Evolutionary conservation across 2,797 vertebrate species (phyloP).

Genomic region (Enteromius fasciolatus): DNA sequence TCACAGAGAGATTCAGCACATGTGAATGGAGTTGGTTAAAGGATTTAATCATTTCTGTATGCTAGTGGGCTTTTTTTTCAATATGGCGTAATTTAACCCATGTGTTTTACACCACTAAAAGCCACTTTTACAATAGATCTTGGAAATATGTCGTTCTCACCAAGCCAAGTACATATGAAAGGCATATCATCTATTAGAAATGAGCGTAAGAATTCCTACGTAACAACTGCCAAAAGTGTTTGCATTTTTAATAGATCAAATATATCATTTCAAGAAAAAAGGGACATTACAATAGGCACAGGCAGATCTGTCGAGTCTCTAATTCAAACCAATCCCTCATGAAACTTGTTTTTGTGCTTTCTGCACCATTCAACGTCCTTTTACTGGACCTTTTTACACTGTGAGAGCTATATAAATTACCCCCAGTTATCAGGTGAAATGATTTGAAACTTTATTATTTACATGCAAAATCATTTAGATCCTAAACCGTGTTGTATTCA

Average conservation of each 20-base stretch:
- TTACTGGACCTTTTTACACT: slow-evolving; percentile 20
- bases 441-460: not conserved
- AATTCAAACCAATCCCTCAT: slow-evolving; percentile 65
- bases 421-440: slow-evolving; percentile 19
- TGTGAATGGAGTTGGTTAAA: slow-evolving; percentile 32
- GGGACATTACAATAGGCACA: slow-evolving; percentile 57
- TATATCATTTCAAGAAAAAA: slow-evolving; percentile 51
- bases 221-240: slow-evolving; percentile 49
- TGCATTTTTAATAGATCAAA: slow-evolving; percentile 56
- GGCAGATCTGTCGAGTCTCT: slow-evolving; percentile 52
- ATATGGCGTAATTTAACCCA: slow-evolving; percentile 61
- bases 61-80: slow-evolving; percentile 28
- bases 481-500: not conserved
- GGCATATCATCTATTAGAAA: slow-evolving; percentile 62
- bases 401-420: slow-evolving; percentile 11
- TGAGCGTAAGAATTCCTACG: slow-evolving; percentile 53
- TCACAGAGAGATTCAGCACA: slow-evolving; percentile 18
- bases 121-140: slow-evolving; percentile 62
- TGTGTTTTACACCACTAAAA: slow-evolving; percentile 63
- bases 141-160: slow-evolving; percentile 61
- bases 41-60: slow-evolving; percentile 30
- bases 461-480: not conserved
- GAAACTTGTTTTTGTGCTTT: slow-evolving; percentile 40
- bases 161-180: slow-evolving; percentile 66
- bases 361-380: slow-evolving; percentile 16